Conservation (phyloP, 2,888 invertebrate species). For the Mythimna vitellina region DNA sequence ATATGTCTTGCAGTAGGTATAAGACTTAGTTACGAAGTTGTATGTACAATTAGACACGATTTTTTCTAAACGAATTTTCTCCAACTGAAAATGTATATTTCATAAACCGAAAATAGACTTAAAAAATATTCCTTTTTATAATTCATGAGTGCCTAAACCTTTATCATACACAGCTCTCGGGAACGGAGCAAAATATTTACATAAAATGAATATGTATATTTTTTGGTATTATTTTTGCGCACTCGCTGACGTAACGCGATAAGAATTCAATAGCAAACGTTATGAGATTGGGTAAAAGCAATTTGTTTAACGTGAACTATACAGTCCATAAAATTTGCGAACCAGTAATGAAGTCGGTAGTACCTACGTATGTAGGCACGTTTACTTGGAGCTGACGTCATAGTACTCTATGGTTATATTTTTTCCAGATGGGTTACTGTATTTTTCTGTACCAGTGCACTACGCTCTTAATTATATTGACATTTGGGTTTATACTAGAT, state of each 20-base stretch:
- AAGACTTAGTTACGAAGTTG: neutral
- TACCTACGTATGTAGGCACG: slow-evolving; percentile 2
- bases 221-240: slow-evolving; percentile 61
- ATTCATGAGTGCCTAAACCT: slow-evolving; percentile 39
- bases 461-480: neutral
- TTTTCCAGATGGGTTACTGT: slow-evolving; percentile 10
- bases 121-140: slow-evolving; percentile 27
- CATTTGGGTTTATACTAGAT: neutral
- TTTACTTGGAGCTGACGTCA: slow-evolving; percentile 30
- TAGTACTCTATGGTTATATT: slow-evolving; percentile 12
- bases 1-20: neutral
- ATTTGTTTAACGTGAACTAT: slow-evolving; percentile 64
- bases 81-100: neutral
- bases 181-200: slow-evolving; percentile 49
- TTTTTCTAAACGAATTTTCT: too few species aligned
- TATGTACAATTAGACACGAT: too few species aligned
- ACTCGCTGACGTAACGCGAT: slow-evolving; percentile 71
- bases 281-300: slow-evolving; percentile 63
- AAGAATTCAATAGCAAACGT: slow-evolving; percentile 78
- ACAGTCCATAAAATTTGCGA: slow-evolving; percentile 59
- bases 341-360: slow-evolving; percentile 51
- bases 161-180: slow-evolving; percentile 28
- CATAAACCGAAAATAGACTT: slow-evolving; percentile 4
- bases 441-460: slow-evolving; percentile 1
- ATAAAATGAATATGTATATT: slow-evolving; percentile 58